A percentile compares a stretch with the other conserved stretches of the same genome.
Conservation (phyloP, 1,140 invertebrate species). For the Euglossa dilemma region DNA sequence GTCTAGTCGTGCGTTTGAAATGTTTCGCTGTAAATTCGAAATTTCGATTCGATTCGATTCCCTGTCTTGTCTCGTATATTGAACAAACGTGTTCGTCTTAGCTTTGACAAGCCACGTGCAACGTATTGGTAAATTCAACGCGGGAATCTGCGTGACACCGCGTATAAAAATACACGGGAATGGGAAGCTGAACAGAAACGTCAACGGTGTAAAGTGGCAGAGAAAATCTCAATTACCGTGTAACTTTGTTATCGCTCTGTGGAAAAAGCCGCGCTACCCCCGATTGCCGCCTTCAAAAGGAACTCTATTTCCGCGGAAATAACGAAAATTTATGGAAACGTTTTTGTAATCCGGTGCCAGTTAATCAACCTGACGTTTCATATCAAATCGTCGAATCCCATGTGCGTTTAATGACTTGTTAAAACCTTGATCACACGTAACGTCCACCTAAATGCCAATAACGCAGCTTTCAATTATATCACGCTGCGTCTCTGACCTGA, state of each 20-base stretch:
- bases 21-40: no score
- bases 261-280: neutral
- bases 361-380: neutral
- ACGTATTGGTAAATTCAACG: neutral
- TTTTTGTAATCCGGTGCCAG: neutral
- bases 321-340: neutral
- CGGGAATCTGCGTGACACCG: neutral
- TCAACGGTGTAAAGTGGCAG: neutral
- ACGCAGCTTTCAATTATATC: neutral
- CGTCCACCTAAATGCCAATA: neutral
- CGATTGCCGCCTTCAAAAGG: neutral
- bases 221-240: neutral
- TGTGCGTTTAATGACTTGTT: neutral
- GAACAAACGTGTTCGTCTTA: neutral
- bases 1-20: no score
- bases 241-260: constrained; percentile 7
- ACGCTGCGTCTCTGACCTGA: neutral
- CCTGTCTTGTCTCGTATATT: neutral
- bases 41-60: no score
- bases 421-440: neutral
- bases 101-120: neutral
- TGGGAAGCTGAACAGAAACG: neutral
- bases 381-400: neutral
- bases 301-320: neutral
- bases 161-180: neutral